These are phyloP conservation scores for Cassiopea xamachana DNA, from an alignment of 30 jellyfish, hydroid and myxozoan species.

Conservation along the genomic window DNA sequence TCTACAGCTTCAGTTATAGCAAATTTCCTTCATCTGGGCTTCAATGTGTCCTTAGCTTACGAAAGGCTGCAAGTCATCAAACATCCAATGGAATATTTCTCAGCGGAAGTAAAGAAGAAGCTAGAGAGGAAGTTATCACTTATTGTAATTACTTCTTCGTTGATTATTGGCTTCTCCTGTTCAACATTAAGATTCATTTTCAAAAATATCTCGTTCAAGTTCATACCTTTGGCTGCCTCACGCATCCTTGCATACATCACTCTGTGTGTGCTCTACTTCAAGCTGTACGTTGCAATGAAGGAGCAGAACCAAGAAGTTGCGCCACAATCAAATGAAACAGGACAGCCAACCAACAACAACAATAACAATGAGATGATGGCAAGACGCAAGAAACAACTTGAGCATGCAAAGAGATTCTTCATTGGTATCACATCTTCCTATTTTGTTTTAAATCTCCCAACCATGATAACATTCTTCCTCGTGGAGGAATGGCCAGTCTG, in stretches of 20 bases:
- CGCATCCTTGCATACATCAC: neutral
- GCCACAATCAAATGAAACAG: neutral
- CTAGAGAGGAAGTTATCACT: neutral
- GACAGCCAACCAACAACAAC: neutral
- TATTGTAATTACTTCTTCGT: neutral
- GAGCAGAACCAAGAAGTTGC: neutral
- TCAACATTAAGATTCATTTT: neutral
- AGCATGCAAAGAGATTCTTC: slow-evolving; percentile 8
- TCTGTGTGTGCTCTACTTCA: neutral
- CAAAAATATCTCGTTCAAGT: neutral
- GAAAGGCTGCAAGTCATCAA: neutral
- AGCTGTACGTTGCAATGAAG: neutral
- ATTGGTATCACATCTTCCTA: neutral
- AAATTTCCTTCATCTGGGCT: neutral
- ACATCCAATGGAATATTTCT: neutral
- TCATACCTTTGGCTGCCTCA: neutral
- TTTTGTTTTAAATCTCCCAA: neutral
- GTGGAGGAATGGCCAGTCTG: neutral
- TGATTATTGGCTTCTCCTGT: neutral
- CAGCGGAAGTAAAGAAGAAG: neutral
- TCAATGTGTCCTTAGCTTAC: neutral
- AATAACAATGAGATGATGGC: neutral
- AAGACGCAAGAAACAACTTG: neutral
- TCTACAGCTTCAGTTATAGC: neutral
- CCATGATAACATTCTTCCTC: neutral